Base-by-base conservation (phyloP, 2,888 invertebrate species). In the Aphodius sticticus region DNA sequence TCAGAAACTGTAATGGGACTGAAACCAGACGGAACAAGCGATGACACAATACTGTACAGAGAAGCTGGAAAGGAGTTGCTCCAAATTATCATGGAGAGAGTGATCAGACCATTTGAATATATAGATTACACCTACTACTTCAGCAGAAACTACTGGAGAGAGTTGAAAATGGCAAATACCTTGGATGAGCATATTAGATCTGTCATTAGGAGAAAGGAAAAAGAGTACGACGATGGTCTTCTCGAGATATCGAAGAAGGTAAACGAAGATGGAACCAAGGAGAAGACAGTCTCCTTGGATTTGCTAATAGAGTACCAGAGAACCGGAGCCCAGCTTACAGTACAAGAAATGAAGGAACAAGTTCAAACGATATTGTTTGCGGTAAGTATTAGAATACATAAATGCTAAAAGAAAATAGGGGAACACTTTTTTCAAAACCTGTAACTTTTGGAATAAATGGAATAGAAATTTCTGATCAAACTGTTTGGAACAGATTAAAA, bases 331-430 rank as follows among this genome's bases (percentile, higher is more conserved):
- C 53, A 53, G 53, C 53, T 53, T 9, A 53, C 53, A 53, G 53
- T 53, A 9, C 1, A 9, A 7, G 3, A 53, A 53, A 53, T 53
- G 12, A 53, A 12, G 12, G 82, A 82, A 70, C 81, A 82, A 77
- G 78, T 82, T 14, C 80, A 82, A 77, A 82, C 82, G 38, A 81
- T 82, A 71, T 80, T 82, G 81, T 82, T 82, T 76, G 74, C 81
- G 6, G 82, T 82, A 78, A 80, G 76, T 78, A 26, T 26, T 26
- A 26, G 26, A 26, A 26, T 26, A 26, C 26, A 26, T n/a, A n/a
- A n/a, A n/a, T n/a, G n/a, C n/a, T n/a, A n/a, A n/a, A n/a, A n/a
- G n/a, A n/a, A n/a, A n/a, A n/a, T n/a, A n/a, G n/a, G n/a, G n/a
- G n/a, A n/a, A n/a, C n/a, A n/a, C n/a, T n/a, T n/a, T n/a, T n/a